These are phyloP conservation scores for Catamblyrhynchus diadema DNA, from an alignment of 2,797 vertebrate genomes.

Conservation along the genomic window DNA sequence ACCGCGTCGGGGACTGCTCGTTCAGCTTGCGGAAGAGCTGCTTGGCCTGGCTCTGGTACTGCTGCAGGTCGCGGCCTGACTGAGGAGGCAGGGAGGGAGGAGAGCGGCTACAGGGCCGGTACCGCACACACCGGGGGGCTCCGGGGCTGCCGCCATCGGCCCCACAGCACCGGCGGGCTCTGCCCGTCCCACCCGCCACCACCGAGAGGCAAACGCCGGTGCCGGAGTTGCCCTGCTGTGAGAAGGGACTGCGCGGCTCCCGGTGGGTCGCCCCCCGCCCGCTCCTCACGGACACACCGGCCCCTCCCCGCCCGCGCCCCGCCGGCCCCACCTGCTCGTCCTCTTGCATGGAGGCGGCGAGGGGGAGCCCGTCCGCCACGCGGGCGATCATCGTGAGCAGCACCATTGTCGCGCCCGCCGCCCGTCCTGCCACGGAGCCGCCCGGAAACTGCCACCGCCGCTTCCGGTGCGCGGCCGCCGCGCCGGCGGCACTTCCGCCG, in stretches of 20 bases:
- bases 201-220: rapidly evolving
- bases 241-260: rapidly evolving
- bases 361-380: constrained; percentile 91
- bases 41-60: constrained; percentile 98
- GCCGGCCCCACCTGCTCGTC: constrained; percentile 87
- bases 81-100: constrained; percentile 59
- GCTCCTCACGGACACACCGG: not conserved
- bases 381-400: constrained; percentile 96
- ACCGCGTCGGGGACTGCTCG: constrained; percentile 96
- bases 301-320: not conserved
- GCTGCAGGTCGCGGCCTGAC: constrained; percentile 95
- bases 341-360: constrained; percentile 97
- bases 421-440: not conserved
- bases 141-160: no score
- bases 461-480: not conserved
- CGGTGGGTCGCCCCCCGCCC: no score
- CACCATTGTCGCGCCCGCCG: constrained; percentile 78
- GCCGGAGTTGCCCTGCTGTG: not conserved
- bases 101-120: not conserved
- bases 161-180: not conserved
- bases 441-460: not conserved
- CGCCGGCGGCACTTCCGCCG: not conserved
- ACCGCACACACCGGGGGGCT: no score
- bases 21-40: constrained; percentile 96
- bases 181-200: no score